These are phyloP conservation scores for Aporophyla nigra DNA, from an alignment of 2,888 invertebrate species.

Conservation along the genomic window DNA sequence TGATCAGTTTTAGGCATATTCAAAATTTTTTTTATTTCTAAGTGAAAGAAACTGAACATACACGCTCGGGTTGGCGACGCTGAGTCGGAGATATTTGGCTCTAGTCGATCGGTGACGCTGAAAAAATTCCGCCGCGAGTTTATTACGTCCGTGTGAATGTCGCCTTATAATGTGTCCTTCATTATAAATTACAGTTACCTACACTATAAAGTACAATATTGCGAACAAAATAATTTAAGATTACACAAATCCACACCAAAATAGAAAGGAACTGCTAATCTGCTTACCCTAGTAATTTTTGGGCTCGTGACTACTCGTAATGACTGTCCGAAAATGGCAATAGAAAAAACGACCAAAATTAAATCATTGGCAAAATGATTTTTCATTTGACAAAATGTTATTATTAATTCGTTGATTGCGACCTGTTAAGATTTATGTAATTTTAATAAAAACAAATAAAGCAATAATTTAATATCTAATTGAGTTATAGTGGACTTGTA, in stretches of 20 bases:
- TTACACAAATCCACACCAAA: slow-evolving; percentile 1
- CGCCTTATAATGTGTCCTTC: not conserved
- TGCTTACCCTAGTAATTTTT: too few species aligned
- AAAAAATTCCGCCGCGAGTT: too few species aligned
- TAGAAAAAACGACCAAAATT: slow-evolving; percentile 9
- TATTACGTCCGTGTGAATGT: too few species aligned
- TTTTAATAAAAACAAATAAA: slow-evolving; percentile 31
- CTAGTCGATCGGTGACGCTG: not conserved
- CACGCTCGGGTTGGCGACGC: not conserved
- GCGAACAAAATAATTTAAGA: slow-evolving; percentile 33
- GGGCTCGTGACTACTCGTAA: not conserved
- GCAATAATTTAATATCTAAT: slow-evolving; percentile 30
- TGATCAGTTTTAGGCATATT: slow-evolving; percentile 5
- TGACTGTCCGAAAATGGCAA: not conserved
- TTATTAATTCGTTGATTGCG: not conserved
- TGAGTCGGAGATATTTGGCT: not conserved
- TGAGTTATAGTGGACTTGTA: slow-evolving; percentile 10
- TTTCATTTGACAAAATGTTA: not conserved
- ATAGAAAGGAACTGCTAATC: not conserved
- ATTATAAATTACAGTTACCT: slow-evolving; percentile 10
- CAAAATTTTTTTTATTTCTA: not conserved
- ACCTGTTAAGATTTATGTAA: slow-evolving; percentile 25
- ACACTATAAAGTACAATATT: slow-evolving; percentile 33
- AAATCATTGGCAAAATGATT: not conserved
- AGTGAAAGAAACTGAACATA: not conserved